phyloP scores from a whole-genome alignment of 2,113 vertebrate species.

The Rhinichthys klamathensis region DNA sequence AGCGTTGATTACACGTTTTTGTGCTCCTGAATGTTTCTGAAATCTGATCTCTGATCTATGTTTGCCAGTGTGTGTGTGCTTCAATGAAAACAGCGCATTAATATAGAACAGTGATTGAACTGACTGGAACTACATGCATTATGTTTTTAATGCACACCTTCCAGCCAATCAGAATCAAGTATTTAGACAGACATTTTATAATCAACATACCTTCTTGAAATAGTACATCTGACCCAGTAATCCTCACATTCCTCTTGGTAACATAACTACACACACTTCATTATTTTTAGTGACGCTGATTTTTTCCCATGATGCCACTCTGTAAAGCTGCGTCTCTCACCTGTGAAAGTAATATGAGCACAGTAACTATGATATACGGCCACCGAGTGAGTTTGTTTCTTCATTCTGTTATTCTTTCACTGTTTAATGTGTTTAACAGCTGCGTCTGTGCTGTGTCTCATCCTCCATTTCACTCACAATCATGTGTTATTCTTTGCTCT shows the following conservation, averaged over 20 bases:
- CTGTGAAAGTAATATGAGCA: conserved; percentile 19
- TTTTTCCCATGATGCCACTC: conserved; percentile 6
- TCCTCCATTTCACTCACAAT: neutral
- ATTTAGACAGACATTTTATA: no score
- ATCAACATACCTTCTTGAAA: no score
- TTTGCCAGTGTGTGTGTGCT: no score
- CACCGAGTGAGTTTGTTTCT: neutral
- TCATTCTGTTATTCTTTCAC: neutral
- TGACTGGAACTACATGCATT: no score
- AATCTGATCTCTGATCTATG: no score
- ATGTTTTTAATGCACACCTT: no score
- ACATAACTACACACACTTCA: neutral
- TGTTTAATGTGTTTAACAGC: conserved; percentile 20
- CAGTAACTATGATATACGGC: conserved; percentile 8
- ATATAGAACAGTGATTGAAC: no score
- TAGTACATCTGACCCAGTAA: neutral
- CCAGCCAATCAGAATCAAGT: no score
- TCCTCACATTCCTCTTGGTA: neutral
- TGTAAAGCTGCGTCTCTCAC: neutral
- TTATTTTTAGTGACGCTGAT: neutral
- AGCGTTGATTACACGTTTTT: no score
- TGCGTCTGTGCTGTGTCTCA: neutral
- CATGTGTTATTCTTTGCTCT: neutral
- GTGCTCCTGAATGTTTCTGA: no score
- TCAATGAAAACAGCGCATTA: no score